Percentiles rank a stretch among this genome's conserved stretches.
Evolutionary conservation across 2,113 vertebrate genomes (phyloP).

Genomic region (Lamprotornis superbus): DNA sequence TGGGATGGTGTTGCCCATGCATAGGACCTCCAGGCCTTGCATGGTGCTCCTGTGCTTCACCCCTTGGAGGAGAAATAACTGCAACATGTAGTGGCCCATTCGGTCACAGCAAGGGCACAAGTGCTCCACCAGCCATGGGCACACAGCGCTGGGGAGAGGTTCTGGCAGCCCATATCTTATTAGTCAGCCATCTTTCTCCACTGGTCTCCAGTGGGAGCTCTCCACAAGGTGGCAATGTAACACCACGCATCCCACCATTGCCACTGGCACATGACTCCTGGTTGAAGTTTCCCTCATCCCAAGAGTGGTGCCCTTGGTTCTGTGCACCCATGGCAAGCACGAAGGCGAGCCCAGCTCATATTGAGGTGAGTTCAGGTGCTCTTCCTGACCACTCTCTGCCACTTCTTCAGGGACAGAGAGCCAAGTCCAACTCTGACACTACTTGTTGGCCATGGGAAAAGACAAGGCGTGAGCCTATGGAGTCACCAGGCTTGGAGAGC

Average conservation of each 20-base stretch:
- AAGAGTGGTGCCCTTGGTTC: background rate
- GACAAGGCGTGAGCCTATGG: background rate
- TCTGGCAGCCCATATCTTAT: rapidly evolving
- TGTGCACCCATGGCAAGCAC: background rate
- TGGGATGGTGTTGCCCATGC: background rate
- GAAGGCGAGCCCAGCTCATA: background rate
- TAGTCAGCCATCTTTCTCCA: conserved; percentile 36
- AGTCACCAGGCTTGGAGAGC: background rate
- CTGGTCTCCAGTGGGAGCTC: conserved; percentile 23
- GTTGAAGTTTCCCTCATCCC: background rate
- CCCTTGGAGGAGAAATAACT: background rate
- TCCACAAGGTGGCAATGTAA: conserved; percentile 72
- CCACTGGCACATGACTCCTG: background rate
- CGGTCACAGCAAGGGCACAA: background rate
- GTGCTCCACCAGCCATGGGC: background rate
- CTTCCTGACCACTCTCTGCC: background rate
- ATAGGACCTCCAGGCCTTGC: background rate
- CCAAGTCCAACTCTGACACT: background rate
- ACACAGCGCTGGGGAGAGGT: rapidly evolving
- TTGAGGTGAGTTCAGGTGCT: background rate
- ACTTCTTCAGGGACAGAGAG: background rate
- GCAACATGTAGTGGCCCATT: background rate
- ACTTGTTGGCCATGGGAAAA: background rate
- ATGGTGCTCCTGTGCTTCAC: background rate
- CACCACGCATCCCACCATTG: conserved; percentile 32